These are phyloP conservation scores for Hoplostethus mediterraneus DNA, from an alignment of 2,797 vertebrate genomes.

Conservation along the genomic window DNA sequence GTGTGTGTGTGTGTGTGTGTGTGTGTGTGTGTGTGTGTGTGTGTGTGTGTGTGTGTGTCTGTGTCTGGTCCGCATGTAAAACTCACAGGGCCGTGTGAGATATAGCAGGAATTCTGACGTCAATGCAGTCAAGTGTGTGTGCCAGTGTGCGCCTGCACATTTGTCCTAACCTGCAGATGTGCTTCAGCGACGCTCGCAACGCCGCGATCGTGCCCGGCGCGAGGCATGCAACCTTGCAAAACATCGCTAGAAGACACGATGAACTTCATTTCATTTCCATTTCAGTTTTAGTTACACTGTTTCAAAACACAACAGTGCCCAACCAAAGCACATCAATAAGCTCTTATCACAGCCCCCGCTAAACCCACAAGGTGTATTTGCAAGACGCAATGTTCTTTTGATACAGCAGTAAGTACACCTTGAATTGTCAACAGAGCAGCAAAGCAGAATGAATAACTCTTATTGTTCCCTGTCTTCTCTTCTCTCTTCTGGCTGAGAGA, in stretches of 20 bases:
- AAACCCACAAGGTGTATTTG: slow-evolving; percentile 44
- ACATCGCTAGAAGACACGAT: neutral
- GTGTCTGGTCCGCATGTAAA: slow-evolving; percentile 49
- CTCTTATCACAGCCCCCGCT: slow-evolving; percentile 10
- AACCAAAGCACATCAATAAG: slow-evolving; percentile 7
- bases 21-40: slow-evolving; percentile 15
- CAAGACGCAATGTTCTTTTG: slow-evolving; percentile 44
- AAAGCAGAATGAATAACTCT: slow-evolving; percentile 31
- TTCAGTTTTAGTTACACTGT: neutral
- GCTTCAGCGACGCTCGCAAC: slow-evolving; percentile 14
- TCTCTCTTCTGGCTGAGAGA: slow-evolving; percentile 40
- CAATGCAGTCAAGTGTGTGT: slow-evolving; percentile 36
- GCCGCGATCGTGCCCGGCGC: neutral
- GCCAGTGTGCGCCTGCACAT: slow-evolving; percentile 14
- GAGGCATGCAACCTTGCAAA: neutral
- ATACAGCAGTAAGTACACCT: slow-evolving; percentile 19
- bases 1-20: slow-evolving; percentile 15
- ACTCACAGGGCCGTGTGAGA: slow-evolving; percentile 49
- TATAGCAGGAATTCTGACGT: slow-evolving; percentile 51
- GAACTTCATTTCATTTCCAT: neutral
- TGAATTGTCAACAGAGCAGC: slow-evolving; percentile 26
- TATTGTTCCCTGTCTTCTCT: slow-evolving; percentile 22
- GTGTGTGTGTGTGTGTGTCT: neutral
- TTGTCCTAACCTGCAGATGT: slow-evolving; percentile 9
- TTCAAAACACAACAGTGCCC: neutral